phyloP scores from a whole-genome alignment of 2,113 vertebrate species.

The Turdus rufiventris region DNA sequence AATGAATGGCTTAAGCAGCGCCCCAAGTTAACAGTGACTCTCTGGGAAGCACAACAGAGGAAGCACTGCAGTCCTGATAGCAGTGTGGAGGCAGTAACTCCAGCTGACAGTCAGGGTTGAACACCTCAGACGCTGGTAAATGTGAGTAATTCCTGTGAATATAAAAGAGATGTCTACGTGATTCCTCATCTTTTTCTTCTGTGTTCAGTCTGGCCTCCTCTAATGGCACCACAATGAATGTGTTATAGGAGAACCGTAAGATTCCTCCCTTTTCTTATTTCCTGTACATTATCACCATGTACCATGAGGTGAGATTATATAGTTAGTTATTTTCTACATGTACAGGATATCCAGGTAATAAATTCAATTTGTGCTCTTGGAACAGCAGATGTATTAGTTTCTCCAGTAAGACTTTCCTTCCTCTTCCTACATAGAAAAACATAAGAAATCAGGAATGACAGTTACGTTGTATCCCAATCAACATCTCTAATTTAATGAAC shows the following conservation, averaged over 20 bases:
- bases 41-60: neutral
- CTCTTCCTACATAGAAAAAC: neutral
- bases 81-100: neutral
- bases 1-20: neutral
- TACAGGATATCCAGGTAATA: conserved; percentile 1
- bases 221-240: neutral
- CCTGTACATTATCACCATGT: neutral
- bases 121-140: neutral
- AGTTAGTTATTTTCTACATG: conserved; percentile 13
- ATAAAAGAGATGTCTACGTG: accelerated
- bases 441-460: neutral
- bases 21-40: neutral
- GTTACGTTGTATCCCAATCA: neutral
- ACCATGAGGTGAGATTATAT: neutral
- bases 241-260: neutral
- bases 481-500: neutral
- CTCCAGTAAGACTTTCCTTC: neutral
- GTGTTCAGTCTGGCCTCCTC: neutral
- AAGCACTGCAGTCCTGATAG: neutral
- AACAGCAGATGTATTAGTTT: neutral
- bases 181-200: neutral
- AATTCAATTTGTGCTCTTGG: neutral
- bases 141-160: neutral
- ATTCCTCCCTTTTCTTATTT: conserved; percentile 22
- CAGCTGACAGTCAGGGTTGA: neutral